A percentile compares a stretch with the other conserved stretches of the same genome.
These are phyloP conservation scores for Eulemur coronatus DNA, from an alignment of 2,797 vertebrate genomes.

Conservation along the genomic window DNA sequence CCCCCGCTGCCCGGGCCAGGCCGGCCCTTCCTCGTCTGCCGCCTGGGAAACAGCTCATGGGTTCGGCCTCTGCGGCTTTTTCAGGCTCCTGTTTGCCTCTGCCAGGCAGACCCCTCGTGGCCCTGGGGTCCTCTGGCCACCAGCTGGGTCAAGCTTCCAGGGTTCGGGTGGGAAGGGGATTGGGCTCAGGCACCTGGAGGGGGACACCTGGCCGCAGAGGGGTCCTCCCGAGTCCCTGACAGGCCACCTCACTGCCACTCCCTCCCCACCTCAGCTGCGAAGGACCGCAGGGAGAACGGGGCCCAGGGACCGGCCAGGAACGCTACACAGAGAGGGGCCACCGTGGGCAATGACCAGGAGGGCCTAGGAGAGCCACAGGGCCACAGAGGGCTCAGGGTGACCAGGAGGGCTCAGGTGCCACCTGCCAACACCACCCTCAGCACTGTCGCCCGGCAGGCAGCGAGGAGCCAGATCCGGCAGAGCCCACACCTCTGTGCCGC, in stretches of 20 bases:
- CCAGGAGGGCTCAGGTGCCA: not conserved
- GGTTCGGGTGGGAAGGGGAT: accelerated
- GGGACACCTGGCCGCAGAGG: not conserved
- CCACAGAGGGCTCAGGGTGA: no score
- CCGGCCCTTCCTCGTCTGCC: no score
- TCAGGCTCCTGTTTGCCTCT: not conserved
- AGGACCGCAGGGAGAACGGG: not conserved
- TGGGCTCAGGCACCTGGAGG: not conserved
- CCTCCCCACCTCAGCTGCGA: not conserved
- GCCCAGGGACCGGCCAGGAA: not conserved
- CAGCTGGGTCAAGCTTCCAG: not conserved
- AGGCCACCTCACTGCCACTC: no score
- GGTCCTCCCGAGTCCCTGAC: not conserved
- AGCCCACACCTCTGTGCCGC: accelerated
- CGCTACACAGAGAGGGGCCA: not conserved
- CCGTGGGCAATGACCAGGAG: not conserved
- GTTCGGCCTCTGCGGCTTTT: no score
- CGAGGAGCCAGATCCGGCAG: not conserved
- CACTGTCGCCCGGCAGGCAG: not conserved
- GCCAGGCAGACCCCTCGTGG: not conserved
- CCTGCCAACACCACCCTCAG: no score
- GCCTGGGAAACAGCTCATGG: not conserved
- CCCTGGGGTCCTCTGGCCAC: not conserved
- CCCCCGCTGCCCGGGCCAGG: not conserved
- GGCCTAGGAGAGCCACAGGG: not conserved